These are phyloP conservation scores for Nanorana parkeri DNA, from an alignment of 2,113 vertebrate species.

Conservation along the genomic window DNA sequence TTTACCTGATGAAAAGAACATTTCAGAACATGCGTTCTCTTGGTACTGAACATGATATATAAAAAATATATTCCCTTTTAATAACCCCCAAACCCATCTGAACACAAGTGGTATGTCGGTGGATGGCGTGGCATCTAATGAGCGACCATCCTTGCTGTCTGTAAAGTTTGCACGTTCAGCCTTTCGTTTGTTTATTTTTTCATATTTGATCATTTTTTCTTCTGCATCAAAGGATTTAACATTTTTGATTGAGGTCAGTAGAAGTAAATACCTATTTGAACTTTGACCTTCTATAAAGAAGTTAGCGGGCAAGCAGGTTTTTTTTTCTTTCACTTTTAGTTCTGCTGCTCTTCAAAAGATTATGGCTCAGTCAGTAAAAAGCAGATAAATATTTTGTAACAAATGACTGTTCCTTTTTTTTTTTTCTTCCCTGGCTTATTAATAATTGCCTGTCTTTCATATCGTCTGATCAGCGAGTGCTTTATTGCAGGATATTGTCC, in stretches of 20 bases:
- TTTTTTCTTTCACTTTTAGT: background rate
- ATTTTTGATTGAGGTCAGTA: background rate
- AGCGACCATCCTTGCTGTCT: no score
- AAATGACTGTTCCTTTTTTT: constrained; percentile 11
- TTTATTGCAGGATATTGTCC: constrained; percentile 39
- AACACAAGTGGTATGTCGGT: no score
- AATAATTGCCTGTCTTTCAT: constrained; percentile 25
- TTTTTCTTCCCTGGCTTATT: background rate
- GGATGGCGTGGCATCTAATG: no score
- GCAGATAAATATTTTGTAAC: constrained; percentile 25
- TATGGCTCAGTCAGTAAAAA: background rate
- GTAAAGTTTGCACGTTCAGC: no score
- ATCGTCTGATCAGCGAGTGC: constrained; percentile 10
- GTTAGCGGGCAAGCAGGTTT: background rate
- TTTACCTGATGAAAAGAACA: no score
- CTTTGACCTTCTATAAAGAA: constrained; percentile 1
- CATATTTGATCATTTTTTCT: no score
- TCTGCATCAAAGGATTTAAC: no score
- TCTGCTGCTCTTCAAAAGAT: constrained; percentile 21
- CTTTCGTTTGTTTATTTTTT: no score
- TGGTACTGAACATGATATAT: no score
- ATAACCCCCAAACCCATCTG: no score
- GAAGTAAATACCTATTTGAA: background rate
- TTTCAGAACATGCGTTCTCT: no score
- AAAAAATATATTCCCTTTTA: no score